Evolutionary conservation across 2,113 vertebrate genomes (phyloP), one percentile per base, ranked within the genome.

Genomic region (Cercocebus atys): DNA sequence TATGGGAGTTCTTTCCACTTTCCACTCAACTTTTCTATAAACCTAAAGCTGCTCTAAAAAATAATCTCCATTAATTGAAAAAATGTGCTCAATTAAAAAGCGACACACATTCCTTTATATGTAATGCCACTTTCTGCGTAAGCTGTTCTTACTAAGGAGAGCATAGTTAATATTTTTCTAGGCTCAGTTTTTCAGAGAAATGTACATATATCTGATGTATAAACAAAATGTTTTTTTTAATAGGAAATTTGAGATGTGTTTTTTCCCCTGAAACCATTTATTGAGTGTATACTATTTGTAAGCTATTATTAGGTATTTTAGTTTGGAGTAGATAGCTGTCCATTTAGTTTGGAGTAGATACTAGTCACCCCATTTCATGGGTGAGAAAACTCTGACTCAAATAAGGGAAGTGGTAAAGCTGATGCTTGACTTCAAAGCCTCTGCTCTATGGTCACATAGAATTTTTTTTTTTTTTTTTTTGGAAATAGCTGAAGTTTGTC

Each of bases 161-260:
- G 18, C n/a, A 87, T n/a, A 78, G n/a, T 45, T 91, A 83, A 43
- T 86, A 72, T 73, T 83, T 93, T 94, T 72, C 68, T 52, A 78
- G 70, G 25, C 45, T 83, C 13, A 45, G 27, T 87, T 95, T 87
- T 82, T 75, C n/a, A 59, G 38, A 73, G 75, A 57, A 75, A 25
- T 55, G 7, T 86, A 80, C 6, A 13, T 25, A 75, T 5, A 87
- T 75, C 52, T 90, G 72, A 50, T 95, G 5, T 59, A 11, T n/a
- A 86, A 45, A 27, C 5, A 81, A 86, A 68, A 57, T 27, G 27
- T 38, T 90, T 93, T 87, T 88, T 50, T 85, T 85, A 81, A 81
- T 40, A 68, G 72, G 59, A 93, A 79, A 86, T 43, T 92, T 59
- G 22, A 85, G 27, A 13, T 75, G 13, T 75, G 5, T 1, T 90